Base-by-base conservation (phyloP, 2,888 invertebrate species). In the Drosophila emarginata region DNA sequence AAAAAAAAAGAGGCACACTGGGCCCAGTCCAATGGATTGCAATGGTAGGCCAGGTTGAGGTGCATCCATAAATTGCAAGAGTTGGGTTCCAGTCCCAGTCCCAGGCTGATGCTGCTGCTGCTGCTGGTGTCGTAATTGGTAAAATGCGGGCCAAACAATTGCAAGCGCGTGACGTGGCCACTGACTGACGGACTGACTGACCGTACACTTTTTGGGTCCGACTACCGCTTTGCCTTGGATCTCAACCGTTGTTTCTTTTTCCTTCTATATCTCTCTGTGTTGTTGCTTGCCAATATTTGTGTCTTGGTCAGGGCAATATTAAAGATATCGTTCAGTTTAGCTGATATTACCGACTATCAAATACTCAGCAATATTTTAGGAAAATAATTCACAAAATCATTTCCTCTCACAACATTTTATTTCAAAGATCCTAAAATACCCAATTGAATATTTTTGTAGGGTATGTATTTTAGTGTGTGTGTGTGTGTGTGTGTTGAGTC, bases 81-180 rank as follows among this genome's bases (percentile, higher is more conserved):
- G 11, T 45, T 45, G 18, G 45, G 21, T 45, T 4, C 45, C 21
- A 50, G 40, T 40, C 40, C 15, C 40, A 15, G 40, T 40, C 40
- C 40, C 40, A 40, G 40, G 65, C 15, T 50, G 36, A 59, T 9
- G 60, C 12, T 28, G 18, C 50, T 14, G 32, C 36, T 15, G 14
- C n/a, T 26, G 37, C 14, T 66, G 78, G 83, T 88, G 87, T 85
- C 81, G 89, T 89, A 89, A 87, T 88, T 87, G 87, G 84, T 80
- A 79, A 45, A 45, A 87, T 88, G 85, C 88, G 80, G 80, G 83
- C 67, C 80, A 72, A 75, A 84, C 82, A 87, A 87, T 82, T 85
- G 87, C 83, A 68, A 76, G 51, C 78, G 76, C 85, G 80, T 78
- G 78, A 81, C 64, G 80, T 83, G 87, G 76, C 72, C 78, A 80